Evolutionary conservation across 1,140 invertebrate genomes (phyloP).

Genomic region (Oppia nitens): DNA sequence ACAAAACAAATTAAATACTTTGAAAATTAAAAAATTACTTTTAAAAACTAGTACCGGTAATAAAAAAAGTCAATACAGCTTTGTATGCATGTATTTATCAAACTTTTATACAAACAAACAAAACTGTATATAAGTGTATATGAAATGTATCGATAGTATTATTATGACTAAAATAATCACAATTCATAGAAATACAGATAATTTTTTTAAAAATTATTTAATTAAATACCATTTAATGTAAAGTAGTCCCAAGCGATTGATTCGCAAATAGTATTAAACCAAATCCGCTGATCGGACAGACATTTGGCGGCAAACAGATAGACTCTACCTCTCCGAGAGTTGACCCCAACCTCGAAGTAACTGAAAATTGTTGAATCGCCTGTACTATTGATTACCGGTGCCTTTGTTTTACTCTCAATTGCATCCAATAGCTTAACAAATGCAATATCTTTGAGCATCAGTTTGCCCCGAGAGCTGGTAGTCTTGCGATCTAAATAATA

Average conservation of each 20-base stretch:
- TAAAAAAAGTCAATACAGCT: too few species aligned
- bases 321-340: not conserved
- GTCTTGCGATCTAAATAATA: constrained; percentile 6
- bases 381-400: not conserved
- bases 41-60: too few species aligned
- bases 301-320: constrained; percentile 7
- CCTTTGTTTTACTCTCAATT: not conserved
- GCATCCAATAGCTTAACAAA: not conserved
- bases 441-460: constrained; percentile 4
- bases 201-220: not conserved
- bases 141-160: too few species aligned
- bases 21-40: not conserved
- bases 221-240: constrained; percentile 2
- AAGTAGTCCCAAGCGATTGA: not conserved
- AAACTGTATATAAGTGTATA: too few species aligned
- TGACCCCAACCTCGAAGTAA: constrained; percentile 13
- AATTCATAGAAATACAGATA: too few species aligned
- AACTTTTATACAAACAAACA: too few species aligned
- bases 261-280: constrained; percentile 8
- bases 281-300: not conserved
- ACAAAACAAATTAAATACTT: not conserved
- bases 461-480: not conserved
- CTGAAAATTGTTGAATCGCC: not conserved
- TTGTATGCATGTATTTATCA: too few species aligned
- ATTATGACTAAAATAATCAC: too few species aligned